phyloP scores from a whole-genome alignment of 1,140 invertebrate genomes.

The Glossosoma conforme region DNA sequence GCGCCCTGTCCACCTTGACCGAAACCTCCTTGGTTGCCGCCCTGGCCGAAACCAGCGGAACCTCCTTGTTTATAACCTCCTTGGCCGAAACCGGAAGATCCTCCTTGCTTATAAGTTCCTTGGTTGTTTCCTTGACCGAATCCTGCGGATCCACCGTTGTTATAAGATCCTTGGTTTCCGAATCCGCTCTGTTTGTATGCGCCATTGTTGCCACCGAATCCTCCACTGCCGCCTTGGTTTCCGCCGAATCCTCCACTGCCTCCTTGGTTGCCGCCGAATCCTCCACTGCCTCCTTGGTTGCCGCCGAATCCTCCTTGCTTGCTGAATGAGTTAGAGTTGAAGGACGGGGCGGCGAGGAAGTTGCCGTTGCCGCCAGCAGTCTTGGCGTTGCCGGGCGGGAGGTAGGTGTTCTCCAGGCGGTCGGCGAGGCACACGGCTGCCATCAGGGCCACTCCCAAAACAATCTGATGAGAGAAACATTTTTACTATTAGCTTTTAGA shows the following conservation, averaged over 20 bases:
- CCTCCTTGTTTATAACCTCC: not conserved
- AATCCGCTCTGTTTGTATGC: not conserved
- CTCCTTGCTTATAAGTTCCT: no score
- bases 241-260: not conserved
- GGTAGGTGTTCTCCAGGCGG: slow-evolving; percentile 50
- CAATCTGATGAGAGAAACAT: no score
- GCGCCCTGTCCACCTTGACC: not conserved
- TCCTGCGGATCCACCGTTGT: not conserved
- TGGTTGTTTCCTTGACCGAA: slow-evolving; percentile 10
- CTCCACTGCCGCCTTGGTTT: slow-evolving; percentile 3
- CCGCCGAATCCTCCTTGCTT: slow-evolving; percentile 7
- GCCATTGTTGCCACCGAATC: slow-evolving; percentile 6
- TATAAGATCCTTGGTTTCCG: not conserved
- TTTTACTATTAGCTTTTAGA: no score
- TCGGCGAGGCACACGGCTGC: slow-evolving; percentile 35
- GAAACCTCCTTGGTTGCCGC: not conserved
- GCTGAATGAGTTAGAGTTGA: slow-evolving; percentile 18
- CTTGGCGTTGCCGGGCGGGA: slow-evolving; percentile 48
- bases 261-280: slow-evolving; percentile 8
- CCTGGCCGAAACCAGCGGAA: not conserved
- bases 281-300: slow-evolving; percentile 5
- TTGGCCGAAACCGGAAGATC: slow-evolving; percentile 6
- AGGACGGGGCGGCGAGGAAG: slow-evolving; percentile 25
- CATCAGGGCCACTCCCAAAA: slow-evolving; percentile 27
- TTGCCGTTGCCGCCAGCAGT: slow-evolving; percentile 39